Conservation (phyloP, 2,113 vertebrate genomes). For the Leptodactylus fuscus region DNA sequence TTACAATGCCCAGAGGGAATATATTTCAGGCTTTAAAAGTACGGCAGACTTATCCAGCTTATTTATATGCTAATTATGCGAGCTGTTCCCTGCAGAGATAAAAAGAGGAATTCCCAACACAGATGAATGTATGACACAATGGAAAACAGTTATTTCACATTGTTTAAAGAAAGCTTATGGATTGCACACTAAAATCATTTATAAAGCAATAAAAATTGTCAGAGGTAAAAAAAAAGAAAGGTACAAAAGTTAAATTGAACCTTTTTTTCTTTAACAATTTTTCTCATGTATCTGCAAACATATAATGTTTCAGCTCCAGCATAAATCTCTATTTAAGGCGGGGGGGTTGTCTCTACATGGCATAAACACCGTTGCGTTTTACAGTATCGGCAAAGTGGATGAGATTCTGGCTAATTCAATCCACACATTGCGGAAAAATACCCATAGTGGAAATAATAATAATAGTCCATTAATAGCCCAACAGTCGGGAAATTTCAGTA, state of each 20-base stretch:
- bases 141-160: not conserved
- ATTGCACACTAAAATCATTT: not conserved
- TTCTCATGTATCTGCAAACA: not conserved
- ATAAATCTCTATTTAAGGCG: no score
- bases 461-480: no score
- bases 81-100: conserved; percentile 40
- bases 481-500: no score
- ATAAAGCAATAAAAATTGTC: not conserved
- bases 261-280: not conserved
- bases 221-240: not conserved
- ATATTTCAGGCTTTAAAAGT: conserved; percentile 40
- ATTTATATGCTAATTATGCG: conserved; percentile 55
- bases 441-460: no score
- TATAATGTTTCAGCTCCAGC: not conserved
- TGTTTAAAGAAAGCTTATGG: not conserved
- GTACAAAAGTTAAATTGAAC: not conserved
- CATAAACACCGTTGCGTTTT: no score
- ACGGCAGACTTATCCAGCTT: conserved; percentile 13
- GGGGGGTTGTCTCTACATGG: no score
- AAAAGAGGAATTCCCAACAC: conserved; percentile 49
- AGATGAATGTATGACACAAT: conserved; percentile 36
- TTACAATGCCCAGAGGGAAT: conserved; percentile 36
- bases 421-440: no score
- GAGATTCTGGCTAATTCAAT: no score
- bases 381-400: no score